phyloP scores from a whole-genome alignment of 2,113 vertebrate species.

The Chroicocephalus ridibundus region DNA sequence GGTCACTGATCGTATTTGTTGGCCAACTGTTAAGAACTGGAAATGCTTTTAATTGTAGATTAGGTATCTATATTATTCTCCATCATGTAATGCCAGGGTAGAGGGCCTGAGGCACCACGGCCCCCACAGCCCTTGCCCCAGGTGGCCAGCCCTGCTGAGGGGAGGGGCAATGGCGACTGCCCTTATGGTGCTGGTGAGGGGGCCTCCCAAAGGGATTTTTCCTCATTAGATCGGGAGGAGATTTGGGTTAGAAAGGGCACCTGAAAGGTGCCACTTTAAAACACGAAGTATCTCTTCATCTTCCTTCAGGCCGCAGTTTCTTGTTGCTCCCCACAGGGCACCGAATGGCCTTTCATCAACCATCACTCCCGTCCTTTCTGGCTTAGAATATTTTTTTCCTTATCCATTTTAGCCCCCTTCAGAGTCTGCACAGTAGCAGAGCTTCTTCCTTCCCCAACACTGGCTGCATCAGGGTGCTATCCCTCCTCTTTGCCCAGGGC shows the following conservation, averaged over 20 bases:
- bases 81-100: fast-evolving
- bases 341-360: not conserved
- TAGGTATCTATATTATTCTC: not conserved
- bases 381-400: not conserved
- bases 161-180: not conserved
- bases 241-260: not conserved
- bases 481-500: not conserved
- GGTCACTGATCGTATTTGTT: not conserved
- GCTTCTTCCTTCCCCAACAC: not conserved
- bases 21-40: not conserved
- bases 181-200: not conserved
- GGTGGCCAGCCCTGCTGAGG: not conserved
- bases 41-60: not conserved
- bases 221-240: not conserved
- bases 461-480: not conserved
- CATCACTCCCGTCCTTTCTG: not conserved
- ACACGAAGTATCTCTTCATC: not conserved
- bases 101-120: not conserved
- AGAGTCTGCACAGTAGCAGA: not conserved
- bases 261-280: not conserved
- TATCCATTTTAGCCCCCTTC: not conserved
- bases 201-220: not conserved
- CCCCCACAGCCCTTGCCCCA: not conserved
- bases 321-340: not conserved
- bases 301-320: not conserved